Base-by-base conservation (phyloP, 2,888 invertebrate genomes). In the Thecocarcelia acutangulata region DNA sequence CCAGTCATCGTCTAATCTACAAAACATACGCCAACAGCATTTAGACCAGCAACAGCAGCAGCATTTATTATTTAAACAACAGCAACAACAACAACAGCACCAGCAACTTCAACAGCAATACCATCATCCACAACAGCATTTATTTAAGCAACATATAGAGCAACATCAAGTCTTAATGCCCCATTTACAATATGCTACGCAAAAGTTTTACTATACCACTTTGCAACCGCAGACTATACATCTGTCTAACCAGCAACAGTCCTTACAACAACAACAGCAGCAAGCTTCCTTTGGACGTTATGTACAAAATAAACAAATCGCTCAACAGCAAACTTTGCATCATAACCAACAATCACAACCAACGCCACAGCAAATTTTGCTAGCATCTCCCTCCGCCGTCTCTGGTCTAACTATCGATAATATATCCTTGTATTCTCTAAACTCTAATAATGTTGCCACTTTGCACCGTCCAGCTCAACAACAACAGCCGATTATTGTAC, bases 361-460 rank as follows among this genome's bases (percentile, higher is more conserved):
- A 33, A 33, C 74, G 70, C 17, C 77, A 77, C 80, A 77, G 21
- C 73, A 68, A 19, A 70, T 75, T 2, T 28, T 78, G 54, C n/a
- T 84, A 8, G 74, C 84, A 40, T 59, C 84, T 13, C 12, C 58
- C 5, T 33, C 69, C 8, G 64, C 59, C 8, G 59, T 59, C 8
- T 56, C 82, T 8, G 44, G 63, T 42, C 11, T 78, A 33, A 84
- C 69, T 17, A 73, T 84, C 21, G 88, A 87, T 83, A 85, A 85
- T 9, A 87, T 87, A 21, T 89, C 88, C 2, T 85, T 87, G 85
- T 88, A 87, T 72, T 89, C 89, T 52, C 86, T 88, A 2, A 89
- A 89, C 66, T 89, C 89, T 4, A 87, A 89, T 3, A 89, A 88
- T 84, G 88, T 89, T 46, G 89, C 89, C 6, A 88, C 89, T 3